phyloP scores from a whole-genome alignment of 1,140 invertebrate genomes.

The Phortica variegata region DNA sequence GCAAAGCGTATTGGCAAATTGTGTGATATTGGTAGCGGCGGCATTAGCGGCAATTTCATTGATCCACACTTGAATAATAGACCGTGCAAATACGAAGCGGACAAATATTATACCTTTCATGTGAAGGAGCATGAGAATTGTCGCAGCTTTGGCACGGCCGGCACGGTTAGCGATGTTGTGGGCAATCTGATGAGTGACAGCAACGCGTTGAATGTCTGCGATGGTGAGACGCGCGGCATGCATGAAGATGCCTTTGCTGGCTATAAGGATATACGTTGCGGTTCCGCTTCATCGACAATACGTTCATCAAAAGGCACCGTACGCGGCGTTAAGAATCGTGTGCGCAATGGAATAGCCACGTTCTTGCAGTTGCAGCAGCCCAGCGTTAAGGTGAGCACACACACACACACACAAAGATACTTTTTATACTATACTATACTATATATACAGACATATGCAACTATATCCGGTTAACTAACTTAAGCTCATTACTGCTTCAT shows the following conservation, averaged over 20 bases:
- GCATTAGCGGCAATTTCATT: constrained; percentile 7
- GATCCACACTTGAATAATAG: constrained; percentile 29
- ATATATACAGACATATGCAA: constrained; percentile 5
- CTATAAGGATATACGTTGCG: constrained; percentile 72
- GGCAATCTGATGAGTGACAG: constrained; percentile 36
- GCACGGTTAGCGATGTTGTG: constrained; percentile 20
- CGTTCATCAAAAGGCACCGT: constrained; percentile 88
- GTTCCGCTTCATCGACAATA: constrained; percentile 75
- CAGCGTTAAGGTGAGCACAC: constrained; percentile 67
- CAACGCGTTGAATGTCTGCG: background rate
- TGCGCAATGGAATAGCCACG: constrained; percentile 89
- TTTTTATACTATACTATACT: too few species aligned
- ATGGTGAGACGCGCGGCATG: constrained; percentile 16
- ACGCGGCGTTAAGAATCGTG: constrained; percentile 89
- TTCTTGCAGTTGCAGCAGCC: constrained; percentile 80
- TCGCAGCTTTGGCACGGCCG: constrained; percentile 62
- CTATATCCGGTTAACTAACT: background rate
- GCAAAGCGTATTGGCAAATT: background rate
- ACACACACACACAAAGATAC: constrained; percentile 3
- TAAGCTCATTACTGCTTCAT: background rate
- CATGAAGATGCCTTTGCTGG: constrained; percentile 75
- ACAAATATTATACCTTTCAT: constrained; percentile 80
- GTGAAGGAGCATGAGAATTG: constrained; percentile 65
- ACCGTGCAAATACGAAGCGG: constrained; percentile 64
- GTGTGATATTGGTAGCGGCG: background rate